These are phyloP conservation scores for Copidosoma aretas DNA, from an alignment of 2,888 invertebrate genomes.

Conservation along the genomic window DNA sequence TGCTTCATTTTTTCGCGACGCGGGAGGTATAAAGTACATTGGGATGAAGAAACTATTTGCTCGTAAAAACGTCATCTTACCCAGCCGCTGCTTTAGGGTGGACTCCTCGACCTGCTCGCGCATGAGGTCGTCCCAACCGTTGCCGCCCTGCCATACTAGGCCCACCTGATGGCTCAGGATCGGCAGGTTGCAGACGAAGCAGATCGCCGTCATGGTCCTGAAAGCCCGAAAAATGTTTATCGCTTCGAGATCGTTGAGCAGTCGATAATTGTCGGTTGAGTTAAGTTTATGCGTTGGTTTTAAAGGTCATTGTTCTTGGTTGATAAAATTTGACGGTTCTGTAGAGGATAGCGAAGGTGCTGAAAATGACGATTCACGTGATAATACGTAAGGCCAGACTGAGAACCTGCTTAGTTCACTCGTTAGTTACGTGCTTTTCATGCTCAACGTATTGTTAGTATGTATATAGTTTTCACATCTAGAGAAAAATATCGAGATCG, in stretches of 20 bases:
- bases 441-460: background rate
- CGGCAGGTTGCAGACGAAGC: constrained; percentile 95
- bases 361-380: constrained; percentile 41
- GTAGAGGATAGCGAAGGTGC: constrained; percentile 18
- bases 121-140: constrained; percentile 92
- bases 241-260: no score
- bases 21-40: no score
- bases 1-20: no score
- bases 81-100: constrained; percentile 82
- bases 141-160: constrained; percentile 91
- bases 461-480: no score
- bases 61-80: no score
- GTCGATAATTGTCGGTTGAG: no score
- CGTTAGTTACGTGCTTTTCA: constrained; percentile 34
- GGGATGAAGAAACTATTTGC: no score
- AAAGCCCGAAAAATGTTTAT: constrained; percentile 18
- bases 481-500: no score
- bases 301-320: background rate
- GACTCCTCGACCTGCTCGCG: constrained; percentile 87
- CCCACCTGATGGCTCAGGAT: constrained; percentile 94
- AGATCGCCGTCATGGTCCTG: constrained; percentile 81
- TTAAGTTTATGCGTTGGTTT: no score
- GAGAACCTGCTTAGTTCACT: constrained; percentile 11
- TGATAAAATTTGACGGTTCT: background rate
- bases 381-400: constrained; percentile 55